Evolutionary conservation across 1,140 invertebrate species (phyloP), one percentile per base, ranked within the genome.

Genomic region (Hyposmocoma kahamanoa): DNA sequence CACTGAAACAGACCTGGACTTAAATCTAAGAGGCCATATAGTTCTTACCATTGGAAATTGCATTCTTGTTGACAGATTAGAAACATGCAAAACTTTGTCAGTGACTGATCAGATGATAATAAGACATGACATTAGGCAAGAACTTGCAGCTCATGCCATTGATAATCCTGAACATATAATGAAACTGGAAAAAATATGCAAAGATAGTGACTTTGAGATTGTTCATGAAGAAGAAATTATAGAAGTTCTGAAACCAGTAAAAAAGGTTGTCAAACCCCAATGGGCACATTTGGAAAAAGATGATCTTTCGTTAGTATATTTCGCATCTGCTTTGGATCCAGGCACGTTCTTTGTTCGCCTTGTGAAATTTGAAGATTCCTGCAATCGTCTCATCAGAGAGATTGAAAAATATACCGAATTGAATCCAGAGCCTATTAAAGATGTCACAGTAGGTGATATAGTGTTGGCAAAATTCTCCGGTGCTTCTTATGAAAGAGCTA

Each of bases 221-320:
- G 36, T 43, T 41, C 24, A 57, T 41, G 30, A 50, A 26, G 13
- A 39, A 30, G 20, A 51, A 48, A n/a, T 13, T 42, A 22, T 50
- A 24, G 20, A 42, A 18, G 39, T 50, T 8, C 18, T 48, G 3
- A 43, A 34, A 30, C 34, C 30, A 18, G 30, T 48, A 28, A 72
- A 67, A 62, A 38, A 53, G 17, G 9, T 42, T 10, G 47, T 59
- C 2, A 59, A 67, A 56, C 52, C 56, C 5, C 61, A 56, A 10
- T 87, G 86, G 86, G 81, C 84, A 0, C 64, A 80, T 69, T 58
- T 87, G 22, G 72, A 77, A n/a, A 54, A 42, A 6, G 67, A 72
- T 9, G 51, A 63, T 47, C 44, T 72, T 17, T 51, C 54, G 3
- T 21, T 52, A n/a, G 70, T 87, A 3, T 77, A 67, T 45, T 77